These are phyloP conservation scores for Oreotragus oreotragus DNA, from an alignment of 2,113 vertebrate genomes.

Conservation along the genomic window DNA sequence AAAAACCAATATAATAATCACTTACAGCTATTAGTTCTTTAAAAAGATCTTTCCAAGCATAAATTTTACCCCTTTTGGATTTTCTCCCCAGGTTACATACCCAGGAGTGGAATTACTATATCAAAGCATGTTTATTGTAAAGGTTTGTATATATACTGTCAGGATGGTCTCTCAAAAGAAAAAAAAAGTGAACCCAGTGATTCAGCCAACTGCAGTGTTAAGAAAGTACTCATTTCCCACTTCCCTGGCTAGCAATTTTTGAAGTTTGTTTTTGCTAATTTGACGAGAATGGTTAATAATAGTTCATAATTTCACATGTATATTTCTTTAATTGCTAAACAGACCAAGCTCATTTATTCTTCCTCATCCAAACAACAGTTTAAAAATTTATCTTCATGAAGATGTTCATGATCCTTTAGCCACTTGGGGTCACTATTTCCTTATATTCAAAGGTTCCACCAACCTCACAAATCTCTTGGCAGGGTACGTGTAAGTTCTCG, in stretches of 20 bases:
- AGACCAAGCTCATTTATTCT: neutral
- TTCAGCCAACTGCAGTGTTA: neutral
- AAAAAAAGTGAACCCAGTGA: neutral
- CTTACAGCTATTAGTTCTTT: neutral
- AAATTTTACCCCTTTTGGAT: neutral
- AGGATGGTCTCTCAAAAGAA: neutral
- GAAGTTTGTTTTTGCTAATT: neutral
- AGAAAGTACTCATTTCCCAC: neutral
- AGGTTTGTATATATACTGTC: neutral
- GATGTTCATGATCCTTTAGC: slow-evolving; percentile 33
- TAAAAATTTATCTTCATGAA: slow-evolving; percentile 4
- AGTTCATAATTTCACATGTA: neutral
- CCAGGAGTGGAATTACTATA: neutral
- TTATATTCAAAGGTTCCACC: slow-evolving; percentile 4
- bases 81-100: neutral
- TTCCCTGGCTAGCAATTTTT: neutral
- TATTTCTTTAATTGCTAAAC: slow-evolving; percentile 18
- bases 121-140: neutral
- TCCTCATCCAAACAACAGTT: neutral
- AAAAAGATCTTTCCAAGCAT: neutral
- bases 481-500: neutral
- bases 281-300: neutral
- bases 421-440: slow-evolving; percentile 72
- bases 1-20: neutral
- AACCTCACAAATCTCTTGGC: neutral